Conservation (phyloP, 2,113 vertebrate species). For the Istiophorus platypterus region DNA sequence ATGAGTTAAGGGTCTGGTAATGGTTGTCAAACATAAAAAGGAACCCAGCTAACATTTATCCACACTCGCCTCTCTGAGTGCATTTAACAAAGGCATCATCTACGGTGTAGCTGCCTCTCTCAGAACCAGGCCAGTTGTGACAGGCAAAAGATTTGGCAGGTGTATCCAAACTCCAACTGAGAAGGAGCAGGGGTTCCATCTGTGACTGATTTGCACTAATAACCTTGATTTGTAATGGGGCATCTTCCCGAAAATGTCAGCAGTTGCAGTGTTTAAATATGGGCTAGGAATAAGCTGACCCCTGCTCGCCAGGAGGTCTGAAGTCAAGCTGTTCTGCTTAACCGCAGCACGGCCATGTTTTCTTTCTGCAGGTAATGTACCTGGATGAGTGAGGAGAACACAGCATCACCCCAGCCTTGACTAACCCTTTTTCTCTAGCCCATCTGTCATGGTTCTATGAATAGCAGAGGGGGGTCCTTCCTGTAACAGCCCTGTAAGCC, state of each 20-base stretch:
- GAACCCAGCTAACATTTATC: slow-evolving; percentile 51
- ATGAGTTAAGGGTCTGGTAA: slow-evolving; percentile 38
- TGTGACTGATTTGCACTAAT: slow-evolving; percentile 66
- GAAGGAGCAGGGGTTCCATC: slow-evolving; percentile 53
- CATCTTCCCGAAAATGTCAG: slow-evolving; percentile 43
- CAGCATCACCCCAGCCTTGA: slow-evolving; percentile 33
- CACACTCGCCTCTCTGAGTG: slow-evolving; percentile 22
- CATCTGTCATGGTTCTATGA: slow-evolving; percentile 67
- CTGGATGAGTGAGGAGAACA: slow-evolving; percentile 25
- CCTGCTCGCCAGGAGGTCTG: slow-evolving; percentile 40
- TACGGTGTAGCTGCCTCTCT: slow-evolving; percentile 17
- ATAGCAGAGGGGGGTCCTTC: slow-evolving; percentile 67
- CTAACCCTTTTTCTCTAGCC: slow-evolving; percentile 31
- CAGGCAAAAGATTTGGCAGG: slow-evolving; percentile 50
- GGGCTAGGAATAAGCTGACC: slow-evolving; percentile 44
- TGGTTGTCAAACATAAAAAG: slow-evolving; percentile 53
- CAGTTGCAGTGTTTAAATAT: slow-evolving; percentile 46
- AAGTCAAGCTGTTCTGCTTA: slow-evolving; percentile 44
- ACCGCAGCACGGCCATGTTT: not conserved
- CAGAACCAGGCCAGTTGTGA: slow-evolving; percentile 26
- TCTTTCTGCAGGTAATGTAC: slow-evolving; percentile 34
- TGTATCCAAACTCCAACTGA: slow-evolving; percentile 54
- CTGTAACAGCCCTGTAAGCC: slow-evolving; percentile 55
- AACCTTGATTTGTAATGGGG: slow-evolving; percentile 49
- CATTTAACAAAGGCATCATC: slow-evolving; percentile 44